Percentiles rank a stretch among this genome's conserved stretches.
phyloP scores from a whole-genome alignment of 2,888 invertebrate genomes.

The Phania funesta region DNA sequence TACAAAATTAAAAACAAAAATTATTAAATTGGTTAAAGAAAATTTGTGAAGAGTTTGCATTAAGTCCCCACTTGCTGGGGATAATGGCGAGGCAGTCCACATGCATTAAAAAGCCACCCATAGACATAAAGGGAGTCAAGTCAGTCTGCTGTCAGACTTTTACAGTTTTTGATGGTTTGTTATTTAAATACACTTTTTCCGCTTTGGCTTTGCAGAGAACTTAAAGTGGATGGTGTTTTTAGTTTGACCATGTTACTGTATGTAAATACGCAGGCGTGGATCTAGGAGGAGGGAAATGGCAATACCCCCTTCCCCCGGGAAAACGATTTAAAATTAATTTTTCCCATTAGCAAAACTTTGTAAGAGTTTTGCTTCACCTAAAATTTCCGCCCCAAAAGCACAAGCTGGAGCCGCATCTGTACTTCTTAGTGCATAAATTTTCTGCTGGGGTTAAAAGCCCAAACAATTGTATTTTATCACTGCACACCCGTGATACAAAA shows the following conservation, averaged over 20 bases:
- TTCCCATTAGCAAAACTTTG: too few relatives aligned
- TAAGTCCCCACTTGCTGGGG: conserved; percentile 24
- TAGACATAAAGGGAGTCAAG: conserved; percentile 27
- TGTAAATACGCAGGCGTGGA: background rate
- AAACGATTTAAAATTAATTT: too few relatives aligned
- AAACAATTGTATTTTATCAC: conserved; percentile 47
- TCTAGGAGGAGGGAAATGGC: too few relatives aligned
- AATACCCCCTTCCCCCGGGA: too few relatives aligned
- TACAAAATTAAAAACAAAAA: conserved; percentile 20
- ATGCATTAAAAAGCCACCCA: conserved; percentile 38
- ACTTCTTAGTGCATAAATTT: conserved; percentile 1
- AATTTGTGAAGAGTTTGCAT: conserved; percentile 17
- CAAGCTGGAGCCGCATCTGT: too few relatives aligned
- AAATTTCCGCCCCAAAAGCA: too few relatives aligned
- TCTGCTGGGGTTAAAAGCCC: conserved; percentile 40
- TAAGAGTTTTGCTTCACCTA: too few relatives aligned
- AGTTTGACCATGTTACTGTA: background rate
- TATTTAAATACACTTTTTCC: conserved; percentile 54
- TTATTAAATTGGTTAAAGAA: conserved; percentile 39
- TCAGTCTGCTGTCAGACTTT: conserved; percentile 21
- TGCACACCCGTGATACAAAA: conserved; percentile 29
- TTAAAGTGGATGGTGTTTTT: conserved; percentile 10
- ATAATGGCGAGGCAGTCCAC: conserved; percentile 36
- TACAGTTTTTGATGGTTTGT: conserved; percentile 17
- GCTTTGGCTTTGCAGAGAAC: conserved; percentile 41